Evolutionary conservation across 2,797 vertebrate species (phyloP).

Genomic region (Argyrosomus regius): DNA sequence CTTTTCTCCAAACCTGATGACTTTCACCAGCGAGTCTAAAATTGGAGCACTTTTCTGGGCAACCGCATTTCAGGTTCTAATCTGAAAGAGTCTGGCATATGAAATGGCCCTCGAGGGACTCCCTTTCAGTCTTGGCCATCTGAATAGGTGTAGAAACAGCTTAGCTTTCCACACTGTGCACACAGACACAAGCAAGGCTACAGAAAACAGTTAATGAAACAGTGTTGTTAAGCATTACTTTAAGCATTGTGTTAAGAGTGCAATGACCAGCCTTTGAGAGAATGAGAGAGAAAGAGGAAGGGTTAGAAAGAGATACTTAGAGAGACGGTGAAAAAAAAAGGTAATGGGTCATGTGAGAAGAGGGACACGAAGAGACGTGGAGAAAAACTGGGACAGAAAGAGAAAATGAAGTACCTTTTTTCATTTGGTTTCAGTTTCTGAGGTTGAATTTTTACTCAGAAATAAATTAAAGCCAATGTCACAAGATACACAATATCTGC

Average conservation of each 20-base stretch:
- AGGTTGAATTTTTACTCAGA: conserved; percentile 4
- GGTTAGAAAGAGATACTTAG: not conserved
- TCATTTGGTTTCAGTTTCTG: not conserved
- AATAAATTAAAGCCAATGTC: not conserved
- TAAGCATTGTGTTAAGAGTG: conserved; percentile 27
- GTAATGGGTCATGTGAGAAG: conserved; percentile 18
- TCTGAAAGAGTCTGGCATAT: conserved; percentile 68
- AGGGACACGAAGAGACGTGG: not conserved
- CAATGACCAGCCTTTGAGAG: conserved; percentile 34
- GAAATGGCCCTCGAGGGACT: conserved; percentile 53
- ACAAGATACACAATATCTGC: not conserved
- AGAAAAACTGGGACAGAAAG: not conserved
- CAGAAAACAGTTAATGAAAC: conserved; percentile 22
- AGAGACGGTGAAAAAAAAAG: conserved; percentile 7
- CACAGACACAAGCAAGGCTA: conserved; percentile 15
- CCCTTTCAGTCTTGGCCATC: conserved; percentile 54
- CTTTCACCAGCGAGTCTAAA: conserved; percentile 55
- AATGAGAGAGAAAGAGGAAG: not conserved
- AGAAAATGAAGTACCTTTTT: not conserved
- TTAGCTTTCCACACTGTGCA: conserved; percentile 38
- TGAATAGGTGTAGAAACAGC: conserved; percentile 44
- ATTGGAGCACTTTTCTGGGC: conserved; percentile 63
- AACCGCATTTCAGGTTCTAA: conserved; percentile 53
- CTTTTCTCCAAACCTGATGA: conserved; percentile 45
- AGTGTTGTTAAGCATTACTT: conserved; percentile 37